These are phyloP conservation scores for Podabrus alpinus DNA, from an alignment of 2,888 invertebrate genomes.

Conservation along the genomic window DNA sequence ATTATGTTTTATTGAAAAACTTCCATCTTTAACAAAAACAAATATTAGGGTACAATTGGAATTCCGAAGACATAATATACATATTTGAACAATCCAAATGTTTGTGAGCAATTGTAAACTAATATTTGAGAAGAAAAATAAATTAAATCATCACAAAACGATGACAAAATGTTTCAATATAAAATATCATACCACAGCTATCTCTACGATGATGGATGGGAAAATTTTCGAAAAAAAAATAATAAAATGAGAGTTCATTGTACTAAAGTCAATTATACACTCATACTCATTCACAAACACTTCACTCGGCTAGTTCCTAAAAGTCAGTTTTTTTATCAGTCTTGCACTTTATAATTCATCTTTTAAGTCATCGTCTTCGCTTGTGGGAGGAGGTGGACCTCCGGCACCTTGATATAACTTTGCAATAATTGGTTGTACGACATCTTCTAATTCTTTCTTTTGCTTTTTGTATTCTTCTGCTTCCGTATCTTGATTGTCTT, in stretches of 20 bases:
- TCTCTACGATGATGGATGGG: not conserved
- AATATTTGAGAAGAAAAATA: slow-evolving; percentile 47
- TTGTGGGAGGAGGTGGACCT: slow-evolving; percentile 73
- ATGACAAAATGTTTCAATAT: slow-evolving; percentile 32
- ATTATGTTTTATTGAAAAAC: slow-evolving; percentile 23
- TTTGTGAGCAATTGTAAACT: slow-evolving; percentile 43
- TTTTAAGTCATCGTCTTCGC: slow-evolving; percentile 74
- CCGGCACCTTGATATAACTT: slow-evolving; percentile 92
- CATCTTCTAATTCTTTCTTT: slow-evolving; percentile 92
- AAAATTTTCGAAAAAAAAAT: slow-evolving; percentile 18
- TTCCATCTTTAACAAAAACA: slow-evolving; percentile 37
- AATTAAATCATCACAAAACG: slow-evolving; percentile 35
- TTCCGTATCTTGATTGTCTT: slow-evolving; percentile 92
- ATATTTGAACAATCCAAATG: slow-evolving; percentile 33
- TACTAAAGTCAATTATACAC: slow-evolving; percentile 14
- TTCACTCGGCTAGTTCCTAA: slow-evolving; percentile 14
- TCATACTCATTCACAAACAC: slow-evolving; percentile 18
- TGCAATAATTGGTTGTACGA: slow-evolving; percentile 96
- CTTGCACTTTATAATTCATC: slow-evolving; percentile 74
- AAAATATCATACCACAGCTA: slow-evolving; percentile 33
- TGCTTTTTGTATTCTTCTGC: slow-evolving; percentile 91
- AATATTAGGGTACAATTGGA: slow-evolving; percentile 48
- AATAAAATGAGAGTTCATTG: slow-evolving; percentile 27
- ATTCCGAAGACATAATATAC: slow-evolving; percentile 31
- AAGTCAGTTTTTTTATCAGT: slow-evolving; percentile 38